A percentile compares a stretch with the other conserved stretches of the same genome.
These are phyloP conservation scores for Zingel zingel DNA, from an alignment of 2,113 vertebrate species.

Conservation along the genomic window DNA sequence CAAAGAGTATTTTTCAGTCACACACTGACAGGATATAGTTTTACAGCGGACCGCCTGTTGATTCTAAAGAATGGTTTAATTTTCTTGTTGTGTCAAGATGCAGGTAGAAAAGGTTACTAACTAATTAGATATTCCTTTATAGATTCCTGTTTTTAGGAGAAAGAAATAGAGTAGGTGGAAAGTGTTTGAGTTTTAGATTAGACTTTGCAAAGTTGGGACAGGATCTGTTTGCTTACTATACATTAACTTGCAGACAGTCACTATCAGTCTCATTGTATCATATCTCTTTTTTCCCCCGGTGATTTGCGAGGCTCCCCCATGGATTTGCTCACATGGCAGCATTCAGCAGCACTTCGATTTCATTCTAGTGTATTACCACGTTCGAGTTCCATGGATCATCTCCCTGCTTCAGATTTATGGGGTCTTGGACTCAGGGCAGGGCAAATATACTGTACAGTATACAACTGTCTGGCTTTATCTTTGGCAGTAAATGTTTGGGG, in stretches of 20 bases:
- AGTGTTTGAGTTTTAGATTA: neutral
- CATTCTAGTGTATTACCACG: neutral
- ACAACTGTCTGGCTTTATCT: slow-evolving; percentile 19
- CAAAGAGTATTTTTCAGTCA: neutral
- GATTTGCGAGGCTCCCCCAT: neutral
- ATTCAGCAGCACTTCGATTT: slow-evolving; percentile 14
- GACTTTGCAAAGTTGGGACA: neutral
- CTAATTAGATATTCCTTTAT: neutral
- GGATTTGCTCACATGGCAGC: neutral
- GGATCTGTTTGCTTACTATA: neutral
- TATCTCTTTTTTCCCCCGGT: neutral
- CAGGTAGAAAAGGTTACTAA: neutral
- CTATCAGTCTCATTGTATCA: neutral
- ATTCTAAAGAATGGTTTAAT: neutral
- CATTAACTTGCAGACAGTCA: neutral
- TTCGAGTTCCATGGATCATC: slow-evolving; percentile 18
- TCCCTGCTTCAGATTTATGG: slow-evolving; percentile 25
- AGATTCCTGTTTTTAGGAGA: neutral
- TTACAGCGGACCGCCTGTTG: neutral
- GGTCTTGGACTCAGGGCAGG: neutral
- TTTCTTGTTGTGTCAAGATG: neutral
- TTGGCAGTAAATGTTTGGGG: slow-evolving; percentile 14
- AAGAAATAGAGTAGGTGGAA: neutral
- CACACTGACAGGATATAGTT: neutral
- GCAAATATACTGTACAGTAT: neutral